Evolutionary conservation across 1,140 invertebrate species (phyloP), one percentile per base, ranked within the genome.

Genomic region (Pseudomyrmex dendroicus): DNA sequence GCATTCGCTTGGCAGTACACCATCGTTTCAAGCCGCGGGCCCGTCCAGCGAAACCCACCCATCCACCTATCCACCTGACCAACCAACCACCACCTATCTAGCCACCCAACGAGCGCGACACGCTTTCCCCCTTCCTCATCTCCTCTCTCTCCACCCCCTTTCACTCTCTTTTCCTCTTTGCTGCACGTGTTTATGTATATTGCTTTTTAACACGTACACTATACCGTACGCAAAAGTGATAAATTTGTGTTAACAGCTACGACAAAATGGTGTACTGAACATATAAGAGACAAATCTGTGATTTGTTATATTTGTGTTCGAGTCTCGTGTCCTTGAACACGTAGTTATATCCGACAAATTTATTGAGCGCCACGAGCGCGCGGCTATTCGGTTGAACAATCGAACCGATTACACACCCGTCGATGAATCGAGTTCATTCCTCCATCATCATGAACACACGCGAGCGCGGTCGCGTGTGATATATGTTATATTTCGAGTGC

Each of bases 1-100:
- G 86, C 89, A 91, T 91, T 92, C 85, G 87, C 89, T 89, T 76
- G 87, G 73, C 78, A 76, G 84, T 87, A 76, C 76, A 88, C 66
- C 80, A 82, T 84, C 83, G 84, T 84, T 85, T 84, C 82, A 72
- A 89, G 73, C 67, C 86, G 82, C 82, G 70, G 35, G 84, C 84
- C 54, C 73, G 78, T 72, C 84, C 63, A 66, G 78, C 88, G 80
- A 70, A 85, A 64, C 74, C 20, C 54, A 77, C 62, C 62, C 66
- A 35, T 73, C 83, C 85, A 72, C 50, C 66, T 59, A 17, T 73
- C 82, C 87, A 59, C 82, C 82, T 64, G 66, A 73, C 59, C 61
- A 72, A 73, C 77, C 84, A 83, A 74, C 77, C 86, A 74, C 77
- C 85, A 73, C 25, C 59, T 57, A 66, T n/a, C 46, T 64, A 68